Percentiles rank a stretch among this genome's conserved stretches.
Conservation (phyloP, 2,797 vertebrate genomes). For the Xenops minutus region DNA sequence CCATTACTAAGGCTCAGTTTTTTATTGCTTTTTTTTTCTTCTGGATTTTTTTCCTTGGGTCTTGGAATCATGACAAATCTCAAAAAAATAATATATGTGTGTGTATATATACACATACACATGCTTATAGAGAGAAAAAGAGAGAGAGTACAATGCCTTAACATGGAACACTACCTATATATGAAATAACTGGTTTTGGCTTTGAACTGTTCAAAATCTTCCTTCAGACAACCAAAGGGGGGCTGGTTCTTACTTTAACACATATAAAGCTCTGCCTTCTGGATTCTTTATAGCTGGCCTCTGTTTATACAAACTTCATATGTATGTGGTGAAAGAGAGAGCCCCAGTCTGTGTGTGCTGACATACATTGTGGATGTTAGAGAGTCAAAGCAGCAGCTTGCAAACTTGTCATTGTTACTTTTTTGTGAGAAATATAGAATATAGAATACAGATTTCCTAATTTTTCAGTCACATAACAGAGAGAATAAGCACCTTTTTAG, state of each 20-base stretch:
- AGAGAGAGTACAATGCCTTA: background rate
- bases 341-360: background rate
- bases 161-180: background rate
- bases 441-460: background rate
- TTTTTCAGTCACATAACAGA: background rate
- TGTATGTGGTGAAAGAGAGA: background rate
- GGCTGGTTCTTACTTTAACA: background rate
- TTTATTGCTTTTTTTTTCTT: background rate
- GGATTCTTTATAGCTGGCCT: background rate
- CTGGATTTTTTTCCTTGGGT: constrained; percentile 5
- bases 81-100: background rate
- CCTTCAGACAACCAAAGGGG: background rate
- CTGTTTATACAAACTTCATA: background rate
- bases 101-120: background rate
- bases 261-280: background rate
- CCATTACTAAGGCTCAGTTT: background rate
- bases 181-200: background rate
- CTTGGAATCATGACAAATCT: constrained; percentile 53
- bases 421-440: background rate
- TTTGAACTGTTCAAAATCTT: constrained; percentile 11
- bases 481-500: constrained; percentile 16
- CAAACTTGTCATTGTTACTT: constrained; percentile 8
- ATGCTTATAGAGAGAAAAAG: background rate
- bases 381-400: constrained; percentile 4
- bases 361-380: background rate